These are phyloP conservation scores for Tachyglossus aculeatus DNA, from an alignment of 2,797 vertebrate genomes.

Conservation along the genomic window DNA sequence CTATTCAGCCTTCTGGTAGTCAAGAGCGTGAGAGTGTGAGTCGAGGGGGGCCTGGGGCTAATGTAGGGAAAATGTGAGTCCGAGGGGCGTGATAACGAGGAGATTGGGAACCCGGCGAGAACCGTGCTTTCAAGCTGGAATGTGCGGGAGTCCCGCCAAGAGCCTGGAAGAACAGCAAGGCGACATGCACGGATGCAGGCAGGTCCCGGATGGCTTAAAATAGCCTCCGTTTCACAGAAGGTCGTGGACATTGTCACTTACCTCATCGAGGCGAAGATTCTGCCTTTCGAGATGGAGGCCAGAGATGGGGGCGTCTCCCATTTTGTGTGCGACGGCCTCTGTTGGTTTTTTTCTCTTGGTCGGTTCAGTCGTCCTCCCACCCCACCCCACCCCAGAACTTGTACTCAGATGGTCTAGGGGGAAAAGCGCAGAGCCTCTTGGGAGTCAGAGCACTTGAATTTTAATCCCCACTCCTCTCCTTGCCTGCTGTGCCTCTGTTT, in stretches of 20 bases:
- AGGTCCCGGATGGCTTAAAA: slow-evolving; percentile 67
- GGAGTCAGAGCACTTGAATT: too few species aligned
- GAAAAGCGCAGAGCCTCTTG: too few species aligned
- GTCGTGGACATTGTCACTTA: slow-evolving; percentile 63
- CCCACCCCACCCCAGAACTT: too few species aligned
- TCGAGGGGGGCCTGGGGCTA: slow-evolving; percentile 57
- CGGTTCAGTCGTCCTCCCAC: too few species aligned
- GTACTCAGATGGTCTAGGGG: too few species aligned
- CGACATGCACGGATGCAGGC: slow-evolving; percentile 58
- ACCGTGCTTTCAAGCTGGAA: slow-evolving; percentile 57
- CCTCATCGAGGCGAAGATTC: slow-evolving; percentile 60
- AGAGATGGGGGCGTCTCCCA: slow-evolving; percentile 18
- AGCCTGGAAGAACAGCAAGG: slow-evolving; percentile 69
- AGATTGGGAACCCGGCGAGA: slow-evolving; percentile 50
- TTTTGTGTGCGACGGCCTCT: background rate
- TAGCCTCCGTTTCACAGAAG: slow-evolving; percentile 65
- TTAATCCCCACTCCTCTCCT: too few species aligned
- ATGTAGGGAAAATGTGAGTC: slow-evolving; percentile 60
- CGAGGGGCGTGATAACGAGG: slow-evolving; percentile 60
- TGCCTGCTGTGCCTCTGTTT: too few species aligned
- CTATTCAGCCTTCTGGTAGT: too few species aligned
- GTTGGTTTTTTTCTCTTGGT: background rate
- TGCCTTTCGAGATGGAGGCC: slow-evolving; percentile 44
- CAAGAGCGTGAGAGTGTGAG: too few species aligned
- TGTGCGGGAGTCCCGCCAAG: slow-evolving; percentile 70